Conservation (phyloP, 2,888 invertebrate species). For the Torymus texanus region DNA sequence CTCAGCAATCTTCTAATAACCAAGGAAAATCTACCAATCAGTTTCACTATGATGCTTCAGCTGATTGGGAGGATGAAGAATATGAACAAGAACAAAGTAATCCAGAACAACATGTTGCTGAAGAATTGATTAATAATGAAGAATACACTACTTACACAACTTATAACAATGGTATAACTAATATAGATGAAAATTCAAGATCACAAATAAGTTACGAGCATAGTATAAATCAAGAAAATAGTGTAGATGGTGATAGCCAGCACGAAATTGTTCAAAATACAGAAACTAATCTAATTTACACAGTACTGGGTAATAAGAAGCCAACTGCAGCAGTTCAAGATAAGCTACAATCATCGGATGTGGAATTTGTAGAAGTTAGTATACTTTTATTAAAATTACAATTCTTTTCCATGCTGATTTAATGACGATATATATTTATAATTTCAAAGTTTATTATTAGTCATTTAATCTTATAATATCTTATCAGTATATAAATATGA, state of each 20-base stretch:
- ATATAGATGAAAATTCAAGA: constrained; percentile 50
- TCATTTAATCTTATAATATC: not conserved
- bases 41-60: constrained; percentile 68
- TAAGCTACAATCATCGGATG: constrained; percentile 54
- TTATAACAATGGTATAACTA: constrained; percentile 41
- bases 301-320: constrained; percentile 72
- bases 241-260: constrained; percentile 56
- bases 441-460: constrained; percentile 13
- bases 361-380: constrained; percentile 66
- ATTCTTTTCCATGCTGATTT: not conserved
- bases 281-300: constrained; percentile 72
- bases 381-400: not conserved
- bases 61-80: constrained; percentile 73
- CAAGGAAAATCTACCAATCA: constrained; percentile 59
- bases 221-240: constrained; percentile 55
- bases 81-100: constrained; percentile 59
- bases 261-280: constrained; percentile 70
- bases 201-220: constrained; percentile 52
- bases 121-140: constrained; percentile 13
- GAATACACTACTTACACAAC: constrained; percentile 36
- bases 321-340: constrained; percentile 60
- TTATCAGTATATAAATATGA: too few relatives aligned
- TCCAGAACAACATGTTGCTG: constrained; percentile 14
- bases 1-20: not conserved
- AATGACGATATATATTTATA: not conserved